phyloP scores from a whole-genome alignment of 2,113 vertebrate species.

The Notiomystis cincta region DNA sequence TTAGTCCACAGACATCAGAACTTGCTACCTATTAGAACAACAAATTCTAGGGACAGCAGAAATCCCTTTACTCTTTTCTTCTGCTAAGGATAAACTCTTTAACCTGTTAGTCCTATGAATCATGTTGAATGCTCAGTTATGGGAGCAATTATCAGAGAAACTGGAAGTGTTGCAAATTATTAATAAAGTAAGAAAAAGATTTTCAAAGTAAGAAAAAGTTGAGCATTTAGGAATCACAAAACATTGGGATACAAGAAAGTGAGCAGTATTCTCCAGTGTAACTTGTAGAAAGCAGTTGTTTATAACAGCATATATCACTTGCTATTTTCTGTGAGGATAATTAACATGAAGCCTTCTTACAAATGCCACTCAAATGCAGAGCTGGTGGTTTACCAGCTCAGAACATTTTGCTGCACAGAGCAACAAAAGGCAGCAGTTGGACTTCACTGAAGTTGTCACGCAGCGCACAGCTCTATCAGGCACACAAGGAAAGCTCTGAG shows the following conservation, averaged over 20 bases:
- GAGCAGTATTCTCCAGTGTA: neutral
- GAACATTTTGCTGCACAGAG: constrained; percentile 13
- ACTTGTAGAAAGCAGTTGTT: neutral
- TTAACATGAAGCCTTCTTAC: neutral
- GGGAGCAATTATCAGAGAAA: neutral
- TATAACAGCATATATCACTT: neutral
- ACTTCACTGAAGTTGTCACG: constrained; percentile 22
- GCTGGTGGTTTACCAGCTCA: neutral
- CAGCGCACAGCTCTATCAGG: neutral
- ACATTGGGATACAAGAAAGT: neutral
- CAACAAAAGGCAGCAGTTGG: constrained; percentile 1
- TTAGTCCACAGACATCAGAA: neutral
- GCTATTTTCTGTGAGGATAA: neutral
- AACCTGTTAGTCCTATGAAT: neutral
- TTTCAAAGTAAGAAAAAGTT: neutral
- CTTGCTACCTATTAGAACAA: neutral
- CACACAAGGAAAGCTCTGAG: constrained; percentile 3
- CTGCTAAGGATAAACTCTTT: neutral
- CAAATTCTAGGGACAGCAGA: neutral
- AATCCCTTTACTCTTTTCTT: neutral
- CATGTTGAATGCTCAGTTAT: neutral
- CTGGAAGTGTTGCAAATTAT: neutral
- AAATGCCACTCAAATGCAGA: neutral
- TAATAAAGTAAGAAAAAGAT: neutral
- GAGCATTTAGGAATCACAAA: neutral